Percentiles rank a stretch among this genome's conserved stretches.
These are phyloP conservation scores for Brachionus rotundiformis DNA, from an alignment of 1,140 invertebrate genomes.

Conservation along the genomic window DNA sequence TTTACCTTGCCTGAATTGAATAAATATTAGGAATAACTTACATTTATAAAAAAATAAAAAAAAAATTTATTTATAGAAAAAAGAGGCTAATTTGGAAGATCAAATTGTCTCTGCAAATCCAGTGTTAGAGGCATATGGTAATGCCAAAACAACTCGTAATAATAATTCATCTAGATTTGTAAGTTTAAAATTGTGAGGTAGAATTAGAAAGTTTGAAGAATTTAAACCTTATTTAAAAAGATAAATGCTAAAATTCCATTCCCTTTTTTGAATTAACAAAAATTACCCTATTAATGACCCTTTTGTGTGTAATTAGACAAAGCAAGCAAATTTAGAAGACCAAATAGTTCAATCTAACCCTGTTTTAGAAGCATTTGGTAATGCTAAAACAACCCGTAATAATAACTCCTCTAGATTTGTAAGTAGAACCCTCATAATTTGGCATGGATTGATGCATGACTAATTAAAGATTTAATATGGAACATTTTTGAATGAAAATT, in stretches of 20 bases:
- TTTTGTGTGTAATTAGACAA: constrained; percentile 38
- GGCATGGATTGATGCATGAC: neutral
- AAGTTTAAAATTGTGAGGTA: constrained; percentile 55
- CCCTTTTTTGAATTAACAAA: neutral
- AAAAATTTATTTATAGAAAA: constrained; percentile 30
- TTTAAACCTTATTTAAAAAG: neutral
- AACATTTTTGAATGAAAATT: too few relatives aligned
- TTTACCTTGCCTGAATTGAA: neutral
- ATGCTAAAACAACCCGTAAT: constrained; percentile 98
- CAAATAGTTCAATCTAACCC: constrained; percentile 98
- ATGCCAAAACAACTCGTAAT: constrained; percentile 70
- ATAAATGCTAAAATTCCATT: neutral
- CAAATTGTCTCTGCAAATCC: constrained; percentile 69
- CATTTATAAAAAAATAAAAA: neutral
- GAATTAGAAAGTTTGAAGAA: neutral
- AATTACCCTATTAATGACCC: neutral
- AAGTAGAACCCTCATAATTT: constrained; percentile 22
- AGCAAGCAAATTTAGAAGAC: constrained; percentile 72
- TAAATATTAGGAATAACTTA: neutral
- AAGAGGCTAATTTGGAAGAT: constrained; percentile 67
- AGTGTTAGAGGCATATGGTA: constrained; percentile 68
- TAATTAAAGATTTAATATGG: too few relatives aligned
- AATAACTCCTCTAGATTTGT: constrained; percentile 90
- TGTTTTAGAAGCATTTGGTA: constrained; percentile 98
- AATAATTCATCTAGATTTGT: constrained; percentile 71